Evolutionary conservation across 2,888 invertebrate genomes (phyloP), one percentile per base, ranked within the genome.

Genomic region (Acanthosepion esculentum): DNA sequence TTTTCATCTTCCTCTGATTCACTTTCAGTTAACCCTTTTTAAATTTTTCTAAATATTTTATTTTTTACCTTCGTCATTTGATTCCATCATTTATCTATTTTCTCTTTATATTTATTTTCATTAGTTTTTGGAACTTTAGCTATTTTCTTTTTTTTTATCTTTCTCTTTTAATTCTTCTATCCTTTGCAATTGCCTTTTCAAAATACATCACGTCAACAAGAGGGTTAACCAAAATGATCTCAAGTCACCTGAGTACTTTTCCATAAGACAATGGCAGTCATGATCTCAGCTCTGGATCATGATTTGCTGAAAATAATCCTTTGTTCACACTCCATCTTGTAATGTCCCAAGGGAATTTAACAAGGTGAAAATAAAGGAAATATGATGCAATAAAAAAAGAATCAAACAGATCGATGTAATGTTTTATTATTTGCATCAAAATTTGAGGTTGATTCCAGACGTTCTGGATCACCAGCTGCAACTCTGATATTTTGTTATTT

Each of bases 261-360:
- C 78, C 12, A n/a, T 78, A 78, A 78, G 78, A 78, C 78, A 78
- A 78, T 78, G 15, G 78, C n/a, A 78, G 78, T 78, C 78, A 78
- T 78, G 78, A 78, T 78, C 78, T 78, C n/a, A n/a, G 15, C 33
- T 33, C n/a, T 78, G n/a, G 78, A 78, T 78, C 78, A 78, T 78
- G 78, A 78, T n/a, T 78, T 78, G 78, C 78, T 78, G 78, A 78
- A 78, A 78, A 78, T 78, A 78, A 78, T 78, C 78, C 33, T 78
- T 78, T 78, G 78, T 78, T n/a, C 78, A 78, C 78, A 78, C 78
- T 78, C 78, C 78, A 78, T 78, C 78, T 78, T 78, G 78, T 78
- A 78, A 78, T 78, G 78, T n/a, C 33, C 78, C n/a, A 78, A 78
- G 15, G 78, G 78, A 78, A 78, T 78, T 78, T 12, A 78, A 59